Conservation (phyloP, 2,797 vertebrate genomes). For the Enteromius viviparus region DNA sequence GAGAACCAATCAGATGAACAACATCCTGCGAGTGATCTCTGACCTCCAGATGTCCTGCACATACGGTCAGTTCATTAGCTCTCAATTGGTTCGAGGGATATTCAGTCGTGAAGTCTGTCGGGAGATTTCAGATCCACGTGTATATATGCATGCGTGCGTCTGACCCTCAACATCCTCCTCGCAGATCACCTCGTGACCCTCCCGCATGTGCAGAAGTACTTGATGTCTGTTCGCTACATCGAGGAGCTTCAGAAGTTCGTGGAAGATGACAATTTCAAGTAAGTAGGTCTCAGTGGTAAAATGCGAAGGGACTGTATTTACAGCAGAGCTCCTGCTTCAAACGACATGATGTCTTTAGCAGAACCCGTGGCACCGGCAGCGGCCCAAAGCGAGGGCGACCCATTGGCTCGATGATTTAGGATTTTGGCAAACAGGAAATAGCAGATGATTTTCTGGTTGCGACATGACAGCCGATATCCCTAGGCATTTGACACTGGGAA, state of each 20-base stretch:
- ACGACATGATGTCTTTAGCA: slow-evolving; percentile 43
- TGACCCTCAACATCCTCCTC: neutral
- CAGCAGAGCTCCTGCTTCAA: neutral
- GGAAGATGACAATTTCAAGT: slow-evolving; percentile 97
- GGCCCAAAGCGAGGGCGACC: slow-evolving; percentile 6
- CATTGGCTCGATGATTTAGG: slow-evolving; percentile 27
- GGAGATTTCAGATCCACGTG: neutral
- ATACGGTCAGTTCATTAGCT: slow-evolving; percentile 78
- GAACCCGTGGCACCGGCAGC: neutral
- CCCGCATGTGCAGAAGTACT: slow-evolving; percentile 93
- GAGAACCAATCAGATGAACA: slow-evolving; percentile 98
- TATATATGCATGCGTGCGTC: neutral
- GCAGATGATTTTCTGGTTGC: neutral
- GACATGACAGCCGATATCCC: neutral
- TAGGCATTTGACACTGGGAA: slow-evolving; percentile 2
- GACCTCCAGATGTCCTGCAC: slow-evolving; percentile 95
- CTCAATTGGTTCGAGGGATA: neutral
- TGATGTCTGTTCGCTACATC: slow-evolving; percentile 93
- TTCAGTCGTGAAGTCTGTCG: neutral
- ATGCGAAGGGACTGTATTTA: neutral
- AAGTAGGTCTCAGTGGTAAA: slow-evolving; percentile 66
- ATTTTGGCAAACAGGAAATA: slow-evolving; percentile 2
- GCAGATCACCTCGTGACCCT: slow-evolving; percentile 88
- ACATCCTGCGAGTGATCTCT: slow-evolving; percentile 92
- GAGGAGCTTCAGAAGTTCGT: slow-evolving; percentile 97